Evolutionary conservation across 2,888 invertebrate species (phyloP), one percentile per base, ranked within the genome.

Genomic region (Cerastis rubricosa): DNA sequence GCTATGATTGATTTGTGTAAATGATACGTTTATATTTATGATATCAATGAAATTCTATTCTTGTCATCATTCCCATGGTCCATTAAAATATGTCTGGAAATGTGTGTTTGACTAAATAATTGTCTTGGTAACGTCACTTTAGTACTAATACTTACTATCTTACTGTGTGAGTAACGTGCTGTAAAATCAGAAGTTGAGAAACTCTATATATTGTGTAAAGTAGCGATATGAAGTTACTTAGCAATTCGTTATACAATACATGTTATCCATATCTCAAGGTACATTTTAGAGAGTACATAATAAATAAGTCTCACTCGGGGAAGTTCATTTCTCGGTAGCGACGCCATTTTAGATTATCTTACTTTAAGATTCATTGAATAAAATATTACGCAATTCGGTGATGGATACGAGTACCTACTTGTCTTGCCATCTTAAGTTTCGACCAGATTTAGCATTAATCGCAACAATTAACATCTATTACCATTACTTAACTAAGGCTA

Each of bases 1-100:
- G 75, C 70, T 84, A 76, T 78, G 67, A 85, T 78, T 84, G 82
- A 85, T 90, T 85, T 87, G 87, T 82, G 84, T 91, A 83, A 88
- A 89, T 54, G 63, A 78, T 83, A 71, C 74, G 57, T 71, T 81
- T 76, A 35, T 66, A 69, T 69, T 51, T 59, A 69, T 66, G 29
- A 76, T 71, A 71, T 71, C 68, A 76, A 84, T 82, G 81, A 71
- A 84, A 71, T 69, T 35, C 35, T 22, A 63, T 66, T 57, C 35
- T 43, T 47, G 22, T 59, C 65, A 69, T 51, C 49, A 35, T 71
- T 81, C 61, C 76, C n/a, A 67, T 35, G 67, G 17, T 25, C 12
- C 61, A n/a, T 47, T 54, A 43, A 59, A 65, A 64, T 14, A n/a
- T 17, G 35, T 47, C 4, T 59, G 54, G 17, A 47, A n/a, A 64